Base-by-base conservation (phyloP, 2,113 vertebrate species). In the Parus major region DNA sequence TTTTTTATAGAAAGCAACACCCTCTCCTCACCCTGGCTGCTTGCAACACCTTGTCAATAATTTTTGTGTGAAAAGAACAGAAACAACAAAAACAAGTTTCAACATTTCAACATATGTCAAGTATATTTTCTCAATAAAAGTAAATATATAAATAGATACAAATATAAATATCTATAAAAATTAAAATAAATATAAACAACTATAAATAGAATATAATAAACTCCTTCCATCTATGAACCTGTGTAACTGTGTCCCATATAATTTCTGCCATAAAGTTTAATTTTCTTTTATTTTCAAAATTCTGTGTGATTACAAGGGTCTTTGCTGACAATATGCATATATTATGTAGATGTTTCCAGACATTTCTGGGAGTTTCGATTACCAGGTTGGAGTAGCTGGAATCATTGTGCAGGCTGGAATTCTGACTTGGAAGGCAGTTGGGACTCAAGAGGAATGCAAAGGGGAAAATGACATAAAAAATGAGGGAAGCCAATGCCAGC, bases 181-280 rank as follows among this genome's bases (percentile, higher is more conserved):
- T 21, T 28, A 25, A 41, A 65, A 35, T 20, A 49, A 65, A 35
- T 31, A 23, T 9, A 4, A 52, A 39, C 17, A 66, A 12, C 8
- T 57, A 25, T 35, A 59, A 36, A 27, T 17, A 42, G 42, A 41
- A 20, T 16, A 49, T 4, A 42, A 35, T 18, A 41, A 35, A 1
- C 0, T 2, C 0, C 8, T 57, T 11, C 5, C 2, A 29, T 8
- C 6, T 63, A 6, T 17, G 44, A 64, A 82, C 47, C 8, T 33
- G 5, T 61, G 9, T 73, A 27, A 21, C 39, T 82, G 69, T 60
- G 24, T 5, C 12, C 13, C 49, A 12, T 7, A 36, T 52, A 7
- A 42, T 72, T 82, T 94, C 25, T 82, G 23, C 27, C 22, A 9
- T 44, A 60, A 60, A 60, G 44, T 44, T 83, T 52, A 33, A 19